Percentiles rank a stretch among this genome's conserved stretches.
These are phyloP conservation scores for Bolinopsis microptera DNA, from an alignment of 37 sponge, comb jelly and placozoan genomes.

Conservation along the genomic window DNA sequence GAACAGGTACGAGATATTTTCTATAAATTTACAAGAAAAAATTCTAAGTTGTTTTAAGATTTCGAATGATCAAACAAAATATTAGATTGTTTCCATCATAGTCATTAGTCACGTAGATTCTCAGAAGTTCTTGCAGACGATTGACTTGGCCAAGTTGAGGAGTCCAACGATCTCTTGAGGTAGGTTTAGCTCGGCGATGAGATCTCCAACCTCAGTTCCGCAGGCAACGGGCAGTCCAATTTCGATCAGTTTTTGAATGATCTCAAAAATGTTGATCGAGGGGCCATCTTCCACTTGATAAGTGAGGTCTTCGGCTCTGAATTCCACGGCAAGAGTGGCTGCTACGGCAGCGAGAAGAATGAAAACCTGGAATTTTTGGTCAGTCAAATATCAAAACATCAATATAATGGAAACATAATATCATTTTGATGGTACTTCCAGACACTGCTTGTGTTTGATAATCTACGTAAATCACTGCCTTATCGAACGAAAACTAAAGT, in stretches of 20 bases:
- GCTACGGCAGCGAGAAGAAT: neutral
- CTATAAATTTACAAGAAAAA: slow-evolving; percentile 18
- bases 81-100: too few species aligned
- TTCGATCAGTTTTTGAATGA: neutral
- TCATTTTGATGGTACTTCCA: too few species aligned
- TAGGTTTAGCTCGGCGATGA: neutral
- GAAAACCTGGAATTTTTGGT: neutral
- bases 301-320: neutral
- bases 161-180: neutral
- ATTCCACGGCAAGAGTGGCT: neutral
- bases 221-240: neutral
- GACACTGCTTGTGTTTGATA: too few species aligned
- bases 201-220: neutral
- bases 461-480: too few species aligned
- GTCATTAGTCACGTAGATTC: too few species aligned
- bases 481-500: too few species aligned
- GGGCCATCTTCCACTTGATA: neutral
- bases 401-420: too few species aligned
- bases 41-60: too few species aligned
- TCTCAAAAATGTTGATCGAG: neutral
- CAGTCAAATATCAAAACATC: too few species aligned
- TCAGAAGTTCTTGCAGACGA: too few species aligned
- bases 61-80: too few species aligned
- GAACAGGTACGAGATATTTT: slow-evolving; percentile 82
- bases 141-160: neutral